Base-by-base conservation (phyloP, 2,888 invertebrate species). In the Hemithea aestivaria region DNA sequence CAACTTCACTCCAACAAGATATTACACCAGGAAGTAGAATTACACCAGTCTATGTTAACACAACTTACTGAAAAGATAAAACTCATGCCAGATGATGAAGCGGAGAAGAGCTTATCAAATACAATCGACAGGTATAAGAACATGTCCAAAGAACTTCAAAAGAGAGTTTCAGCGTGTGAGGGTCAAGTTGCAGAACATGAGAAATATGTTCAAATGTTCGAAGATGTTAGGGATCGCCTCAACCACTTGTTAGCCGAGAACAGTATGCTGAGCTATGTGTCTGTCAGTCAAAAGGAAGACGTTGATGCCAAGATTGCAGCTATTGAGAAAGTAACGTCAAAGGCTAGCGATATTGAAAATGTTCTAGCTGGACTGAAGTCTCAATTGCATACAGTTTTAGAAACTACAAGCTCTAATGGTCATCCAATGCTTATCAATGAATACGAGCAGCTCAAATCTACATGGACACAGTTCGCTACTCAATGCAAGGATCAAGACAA, bases 61-160 rank as follows among this genome's bases (percentile, higher is more conserved):
- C 95, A 96, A 59, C 77, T 98, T 3, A 92, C 93, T 52, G 95
- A 95, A 8, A 95, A 96, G 73, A 91, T 95, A 1, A 91, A 92
- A 21, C 88, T 91, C 6, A 88, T 96, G 48, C 91, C 92, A 1
- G 96, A 96, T 62, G 91, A 93, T 41, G 95, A 95, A 56, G 92
- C 94, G 0, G 92, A 92, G 54, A 90, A 90, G 20, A 93, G 93
- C 68, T 87, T 96, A 7, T 89, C 90, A 7, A 91, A 91, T 40
- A 93, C 92, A n/a, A 89, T 94, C 30, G 88, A 91, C 8, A 91
- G 91, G 47, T 96, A 96, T 60, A 90, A 90, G 30, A 85, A 89
- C 25, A 82, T 95, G 41, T 89, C 91, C 0, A 88, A 90, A 42
- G 90, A 92, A 58, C 90, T 94, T 0, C 89, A 90, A 36, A 90